Evolutionary conservation across 1,140 invertebrate species (phyloP).

Genomic region (Nomia melanderi): DNA sequence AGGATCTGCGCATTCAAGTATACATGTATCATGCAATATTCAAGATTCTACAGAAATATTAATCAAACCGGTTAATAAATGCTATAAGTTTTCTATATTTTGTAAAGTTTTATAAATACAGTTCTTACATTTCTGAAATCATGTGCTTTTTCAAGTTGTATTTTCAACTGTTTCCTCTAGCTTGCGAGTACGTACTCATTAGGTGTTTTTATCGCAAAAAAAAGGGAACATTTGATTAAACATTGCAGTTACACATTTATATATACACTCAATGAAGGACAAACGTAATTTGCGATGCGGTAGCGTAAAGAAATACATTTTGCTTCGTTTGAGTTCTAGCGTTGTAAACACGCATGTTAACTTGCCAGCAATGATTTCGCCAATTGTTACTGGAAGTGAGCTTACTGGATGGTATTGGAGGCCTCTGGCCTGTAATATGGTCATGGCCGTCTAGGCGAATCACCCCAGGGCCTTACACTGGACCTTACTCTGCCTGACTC

Average conservation of each 20-base stretch:
- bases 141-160: no score
- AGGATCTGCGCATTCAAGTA: conserved; percentile 23
- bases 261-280: background rate
- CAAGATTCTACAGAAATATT: background rate
- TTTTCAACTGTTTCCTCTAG: no score
- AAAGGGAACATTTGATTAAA: no score
- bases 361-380: conserved; percentile 31
- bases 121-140: background rate
- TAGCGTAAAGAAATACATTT: background rate
- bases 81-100: background rate
- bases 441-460: conserved; percentile 78
- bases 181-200: no score
- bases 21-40: background rate
- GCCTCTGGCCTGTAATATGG: conserved; percentile 77
- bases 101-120: background rate
- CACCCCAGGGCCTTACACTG: conserved; percentile 75
- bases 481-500: conserved; percentile 72
- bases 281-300: background rate
- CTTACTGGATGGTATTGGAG: conserved; percentile 49
- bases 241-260: background rate
- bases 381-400: conserved; percentile 46
- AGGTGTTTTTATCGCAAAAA: no score
- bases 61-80: background rate
- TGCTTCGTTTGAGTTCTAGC: background rate
- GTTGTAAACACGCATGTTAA: conserved; percentile 1